These are phyloP conservation scores for Myiozetetes cayanensis DNA, from an alignment of 2,113 vertebrate genomes.

Conservation along the genomic window DNA sequence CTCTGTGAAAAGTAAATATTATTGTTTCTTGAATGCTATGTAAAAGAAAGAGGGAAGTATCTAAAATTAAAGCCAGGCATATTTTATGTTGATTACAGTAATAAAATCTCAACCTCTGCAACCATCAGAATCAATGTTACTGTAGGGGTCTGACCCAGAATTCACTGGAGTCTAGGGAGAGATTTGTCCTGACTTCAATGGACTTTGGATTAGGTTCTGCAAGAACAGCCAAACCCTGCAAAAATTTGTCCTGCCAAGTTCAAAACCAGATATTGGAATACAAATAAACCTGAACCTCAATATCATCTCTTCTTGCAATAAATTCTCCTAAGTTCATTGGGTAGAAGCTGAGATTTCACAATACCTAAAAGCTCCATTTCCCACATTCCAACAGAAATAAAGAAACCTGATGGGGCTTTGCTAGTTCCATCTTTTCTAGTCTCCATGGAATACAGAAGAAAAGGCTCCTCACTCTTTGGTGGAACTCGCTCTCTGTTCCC, in stretches of 20 bases:
- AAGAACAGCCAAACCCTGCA: conserved; percentile 57
- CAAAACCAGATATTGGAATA: conserved; percentile 60
- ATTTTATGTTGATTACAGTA: conserved; percentile 52
- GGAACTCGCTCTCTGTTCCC: not conserved
- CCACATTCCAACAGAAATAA: conserved; percentile 50
- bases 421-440: not conserved
- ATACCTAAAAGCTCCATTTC: conserved; percentile 38
- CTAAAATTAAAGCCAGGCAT: conserved; percentile 42
- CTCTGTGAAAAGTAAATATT: not conserved
- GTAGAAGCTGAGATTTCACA: conserved; percentile 47
- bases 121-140: conserved; percentile 41
- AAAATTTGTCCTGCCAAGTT: conserved; percentile 56
- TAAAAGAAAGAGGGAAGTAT: not conserved
- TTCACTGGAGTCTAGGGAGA: conserved; percentile 61
- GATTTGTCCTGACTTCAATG: conserved; percentile 52
- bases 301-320: conserved; percentile 58
- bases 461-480: not conserved
- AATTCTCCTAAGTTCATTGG: conserved; percentile 37
- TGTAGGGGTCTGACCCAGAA: conserved; percentile 58
- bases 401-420: conserved; percentile 14
- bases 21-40: not conserved
- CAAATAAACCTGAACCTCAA: conserved; percentile 60
- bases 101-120: conserved; percentile 60
- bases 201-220: conserved; percentile 53
- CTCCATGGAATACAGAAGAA: not conserved